A percentile compares a stretch with the other conserved stretches of the same genome.
Conservation (phyloP, 2,888 invertebrate genomes). For the Petrolisthes manimaculis region DNA sequence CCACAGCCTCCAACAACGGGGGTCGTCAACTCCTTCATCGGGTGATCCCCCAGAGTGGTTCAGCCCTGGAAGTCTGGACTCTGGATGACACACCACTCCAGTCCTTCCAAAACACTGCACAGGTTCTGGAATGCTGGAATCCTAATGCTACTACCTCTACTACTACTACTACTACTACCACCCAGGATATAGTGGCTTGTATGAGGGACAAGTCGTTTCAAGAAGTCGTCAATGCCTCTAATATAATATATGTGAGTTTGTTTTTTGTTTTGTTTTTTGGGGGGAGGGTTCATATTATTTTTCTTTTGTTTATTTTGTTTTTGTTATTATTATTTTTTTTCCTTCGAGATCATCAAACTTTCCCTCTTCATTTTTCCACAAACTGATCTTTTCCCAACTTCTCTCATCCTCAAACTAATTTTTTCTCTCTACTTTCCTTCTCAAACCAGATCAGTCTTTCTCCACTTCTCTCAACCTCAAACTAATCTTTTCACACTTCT, state of each 20-base stretch:
- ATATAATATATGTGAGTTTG: conserved; percentile 44
- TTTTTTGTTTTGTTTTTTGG: too few species aligned
- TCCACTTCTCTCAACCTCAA: background rate
- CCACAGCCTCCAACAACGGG: conserved; percentile 4
- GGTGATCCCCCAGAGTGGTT: conserved; percentile 54
- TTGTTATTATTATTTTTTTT: background rate
- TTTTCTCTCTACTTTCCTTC: too few species aligned
- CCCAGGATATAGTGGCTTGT: conserved; percentile 27
- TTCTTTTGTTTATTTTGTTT: background rate
- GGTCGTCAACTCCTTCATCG: conserved; percentile 44
- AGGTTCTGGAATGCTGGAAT: conserved; percentile 10
- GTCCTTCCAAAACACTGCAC: conserved; percentile 30
- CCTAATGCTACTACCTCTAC: background rate
- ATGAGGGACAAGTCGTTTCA: conserved; percentile 27
- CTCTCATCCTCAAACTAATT: background rate
- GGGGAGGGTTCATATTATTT: background rate
- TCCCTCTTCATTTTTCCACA: too few species aligned
- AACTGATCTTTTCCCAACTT: too few species aligned
- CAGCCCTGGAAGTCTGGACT: conserved; percentile 58
- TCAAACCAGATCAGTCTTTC: too few species aligned
- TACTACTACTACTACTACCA: background rate
- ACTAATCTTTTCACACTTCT: too few species aligned
- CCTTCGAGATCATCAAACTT: background rate
- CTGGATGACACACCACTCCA: conserved; percentile 30
- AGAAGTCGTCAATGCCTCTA: conserved; percentile 26